A percentile compares a stretch with the other conserved stretches of the same genome.
Evolutionary conservation across 2,888 invertebrate genomes (phyloP).

Genomic region (Cheilosia vulpina): DNA sequence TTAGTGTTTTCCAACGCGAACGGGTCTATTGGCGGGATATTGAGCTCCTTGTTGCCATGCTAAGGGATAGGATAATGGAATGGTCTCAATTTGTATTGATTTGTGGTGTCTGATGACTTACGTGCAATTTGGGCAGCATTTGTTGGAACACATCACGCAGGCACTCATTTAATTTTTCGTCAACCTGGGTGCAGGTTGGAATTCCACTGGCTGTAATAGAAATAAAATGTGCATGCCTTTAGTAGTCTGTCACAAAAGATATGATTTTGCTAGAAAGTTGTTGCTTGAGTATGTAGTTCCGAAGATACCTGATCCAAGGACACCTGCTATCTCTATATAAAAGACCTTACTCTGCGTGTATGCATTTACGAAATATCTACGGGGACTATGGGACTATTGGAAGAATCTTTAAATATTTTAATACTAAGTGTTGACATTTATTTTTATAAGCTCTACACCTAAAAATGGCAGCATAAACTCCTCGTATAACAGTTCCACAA

Average conservation of each 20-base stretch:
- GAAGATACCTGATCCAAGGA: too few species aligned
- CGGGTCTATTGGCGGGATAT: conserved; percentile 82
- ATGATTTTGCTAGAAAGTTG: background rate
- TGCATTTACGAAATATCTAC: too few species aligned
- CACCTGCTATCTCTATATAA: too few species aligned
- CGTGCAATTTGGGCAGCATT: conserved; percentile 82
- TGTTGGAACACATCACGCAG: conserved; percentile 85
- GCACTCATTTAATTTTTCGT: conserved; percentile 86
- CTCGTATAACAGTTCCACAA: too few species aligned
- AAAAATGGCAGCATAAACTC: too few species aligned
- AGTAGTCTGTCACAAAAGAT: background rate
- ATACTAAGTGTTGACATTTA: too few species aligned
- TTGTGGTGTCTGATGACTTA: conserved; percentile 41
- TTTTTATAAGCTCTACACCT: too few species aligned
- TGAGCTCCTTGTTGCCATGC: conserved; percentile 81
- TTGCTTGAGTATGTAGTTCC: too few species aligned
- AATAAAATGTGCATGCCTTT: background rate
- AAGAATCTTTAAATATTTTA: too few species aligned
- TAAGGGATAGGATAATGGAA: conserved; percentile 45
- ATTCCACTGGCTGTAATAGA: conserved; percentile 84
- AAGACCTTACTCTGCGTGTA: too few species aligned
- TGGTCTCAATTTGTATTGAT: background rate
- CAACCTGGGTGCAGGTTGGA: conserved; percentile 85
- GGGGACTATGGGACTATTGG: too few species aligned
- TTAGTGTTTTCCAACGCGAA: conserved; percentile 79